Conservation (phyloP, 30 jellyfish, hydroid and myxozoan species). For the Aurelia coerulea region DNA sequence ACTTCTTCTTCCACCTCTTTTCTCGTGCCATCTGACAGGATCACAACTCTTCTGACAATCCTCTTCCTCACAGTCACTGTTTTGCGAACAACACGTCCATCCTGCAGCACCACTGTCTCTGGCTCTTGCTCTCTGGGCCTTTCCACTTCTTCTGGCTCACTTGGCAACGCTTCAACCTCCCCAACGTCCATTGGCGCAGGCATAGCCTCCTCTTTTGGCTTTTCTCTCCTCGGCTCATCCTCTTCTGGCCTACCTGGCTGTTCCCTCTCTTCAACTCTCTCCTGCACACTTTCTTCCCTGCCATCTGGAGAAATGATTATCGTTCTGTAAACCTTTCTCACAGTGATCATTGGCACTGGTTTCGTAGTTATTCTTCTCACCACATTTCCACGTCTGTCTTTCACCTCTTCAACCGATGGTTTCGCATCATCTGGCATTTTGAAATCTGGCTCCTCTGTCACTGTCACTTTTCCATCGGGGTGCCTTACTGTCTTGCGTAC, state of each 20-base stretch:
- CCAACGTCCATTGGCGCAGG: background rate
- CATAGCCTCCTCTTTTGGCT: background rate
- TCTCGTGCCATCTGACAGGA: conserved; percentile 74
- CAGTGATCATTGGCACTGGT: conserved; percentile 58
- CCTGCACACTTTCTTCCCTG: conserved; percentile 57
- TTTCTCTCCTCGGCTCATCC: conserved; percentile 15
- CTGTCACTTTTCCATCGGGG: conserved; percentile 71
- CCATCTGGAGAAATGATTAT: conserved; percentile 59
- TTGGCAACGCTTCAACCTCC: conserved; percentile 20
- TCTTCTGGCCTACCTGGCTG: conserved; percentile 10
- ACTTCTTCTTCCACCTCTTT: conserved; percentile 62
- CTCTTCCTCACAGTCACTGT: conserved; percentile 69
- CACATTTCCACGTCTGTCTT: conserved; percentile 53
- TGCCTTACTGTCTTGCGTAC: conserved; percentile 62
- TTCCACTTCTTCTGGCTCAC: background rate
- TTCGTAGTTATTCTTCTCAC: conserved; percentile 55
- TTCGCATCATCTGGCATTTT: conserved; percentile 66
- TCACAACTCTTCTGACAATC: conserved; percentile 57
- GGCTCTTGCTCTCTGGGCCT: conserved; percentile 34
- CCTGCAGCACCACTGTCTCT: conserved; percentile 27
- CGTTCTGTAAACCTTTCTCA: conserved; percentile 62
- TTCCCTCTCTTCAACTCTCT: conserved; percentile 51
- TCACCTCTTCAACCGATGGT: conserved; percentile 37
- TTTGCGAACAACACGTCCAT: conserved; percentile 64
- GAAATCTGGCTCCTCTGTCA: conserved; percentile 75